Base-by-base conservation (phyloP, 2,888 invertebrate genomes). In the Microctonus brassicae region DNA sequence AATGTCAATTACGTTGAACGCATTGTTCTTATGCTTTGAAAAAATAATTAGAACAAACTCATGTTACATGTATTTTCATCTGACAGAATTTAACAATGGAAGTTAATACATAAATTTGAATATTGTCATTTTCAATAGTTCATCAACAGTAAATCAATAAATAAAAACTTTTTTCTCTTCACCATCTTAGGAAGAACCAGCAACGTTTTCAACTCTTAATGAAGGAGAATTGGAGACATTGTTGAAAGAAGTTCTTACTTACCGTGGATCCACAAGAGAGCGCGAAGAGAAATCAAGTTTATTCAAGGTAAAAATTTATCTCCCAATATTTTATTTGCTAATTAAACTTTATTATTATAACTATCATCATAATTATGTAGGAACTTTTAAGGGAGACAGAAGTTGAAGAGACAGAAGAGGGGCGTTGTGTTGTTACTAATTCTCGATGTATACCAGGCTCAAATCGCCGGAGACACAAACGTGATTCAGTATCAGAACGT, bases 261-360 rank as follows among this genome's bases (percentile, higher is more conserved):
- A 95, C 89, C 95, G 94, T 88, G 92, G 92, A 86, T 77, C 77
- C 39, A 95, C 95, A 70, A 94, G 94, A 89, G 95, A 95, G 86
- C 91, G 94, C 77, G 94, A 94, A 88, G 94, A 95, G 82, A 95
- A 95, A 89, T 95, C 95, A 88, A 91, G 91, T 88, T 91, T 94
- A 72, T 95, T 95, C 88, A 93, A 94, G 91, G 95, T 95, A 82
- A 36, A 24, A 65, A 22, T 55, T 42, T 53, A 26, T 22, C 7
- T 29, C 3, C 7, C 29, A 29, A 29, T 55, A 24, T 22, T 34
- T 57, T 65, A 33, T 47, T 52, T 24, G 20, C 52, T 61, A 24
- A 34, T 57, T 33, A 24, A 60, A 10, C 33, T 33, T 17, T 47
- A 62, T 34, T 62, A 42, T n/a, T 36, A 52, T 36, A 22, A 20